phyloP scores from a whole-genome alignment of 1,140 invertebrate genomes.

The Lordiphosa collinella region DNA sequence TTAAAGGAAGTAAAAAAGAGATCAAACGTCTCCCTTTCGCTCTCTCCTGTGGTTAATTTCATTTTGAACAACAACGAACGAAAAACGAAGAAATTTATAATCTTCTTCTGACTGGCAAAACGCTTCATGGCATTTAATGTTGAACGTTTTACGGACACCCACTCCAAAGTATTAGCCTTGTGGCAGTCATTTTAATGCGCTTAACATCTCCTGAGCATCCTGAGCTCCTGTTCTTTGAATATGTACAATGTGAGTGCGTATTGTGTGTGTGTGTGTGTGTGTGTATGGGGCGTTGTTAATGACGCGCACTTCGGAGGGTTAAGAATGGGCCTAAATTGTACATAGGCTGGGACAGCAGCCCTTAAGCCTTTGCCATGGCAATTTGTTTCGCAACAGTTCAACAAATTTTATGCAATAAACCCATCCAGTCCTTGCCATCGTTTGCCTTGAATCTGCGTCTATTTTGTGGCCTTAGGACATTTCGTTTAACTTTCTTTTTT shows the following conservation, averaged over 20 bases:
- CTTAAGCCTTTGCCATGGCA: conserved; percentile 60
- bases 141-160: background rate
- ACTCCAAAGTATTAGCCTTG: conserved; percentile 20
- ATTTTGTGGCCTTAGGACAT: conserved; percentile 37
- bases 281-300: background rate
- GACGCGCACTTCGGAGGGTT: background rate
- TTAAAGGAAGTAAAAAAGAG: no score
- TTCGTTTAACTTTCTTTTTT: conserved; percentile 32
- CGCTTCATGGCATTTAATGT: conserved; percentile 9
- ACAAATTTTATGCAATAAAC: conserved; percentile 51
- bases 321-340: conserved; percentile 8
- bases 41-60: no score
- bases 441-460: conserved; percentile 28
- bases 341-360: conserved; percentile 8
- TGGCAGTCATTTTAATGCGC: conserved; percentile 49
- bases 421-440: background rate
- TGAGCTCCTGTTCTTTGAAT: conserved; percentile 28
- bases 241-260: background rate
- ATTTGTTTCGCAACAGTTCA: conserved; percentile 73
- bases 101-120: background rate
- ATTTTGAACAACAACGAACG: no score
- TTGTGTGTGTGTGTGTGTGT: conserved; percentile 3
- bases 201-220: conserved; percentile 37
- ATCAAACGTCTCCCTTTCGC: no score
- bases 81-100: no score